Evolutionary conservation across 2,888 invertebrate genomes (phyloP), one percentile per base, ranked within the genome.

Genomic region (Drosophila nr. fundita): DNA sequence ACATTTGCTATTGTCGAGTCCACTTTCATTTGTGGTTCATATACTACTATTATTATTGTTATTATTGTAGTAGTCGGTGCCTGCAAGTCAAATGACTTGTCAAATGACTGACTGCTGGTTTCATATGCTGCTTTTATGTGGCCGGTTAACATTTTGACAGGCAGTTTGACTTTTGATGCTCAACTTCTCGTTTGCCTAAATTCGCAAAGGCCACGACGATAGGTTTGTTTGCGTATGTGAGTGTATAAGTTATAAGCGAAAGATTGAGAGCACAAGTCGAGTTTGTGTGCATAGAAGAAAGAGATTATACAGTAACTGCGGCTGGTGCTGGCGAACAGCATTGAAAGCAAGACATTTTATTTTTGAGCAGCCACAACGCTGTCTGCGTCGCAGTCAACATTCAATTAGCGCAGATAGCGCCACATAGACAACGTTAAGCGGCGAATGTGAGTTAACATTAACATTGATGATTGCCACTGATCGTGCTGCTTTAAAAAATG

Each of bases 331-430:
- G 36, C 53, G 58, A 50, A 67, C 76, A 76, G 40, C 73, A 63
- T 62, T 57, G 21, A 58, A 62, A 72, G 45, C 38, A 62, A 40
- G 45, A 63, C 18, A 21, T 54, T 29, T 58, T 52, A 21, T n/a
- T 27, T 63, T 24, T 8, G n/a, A 50, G 32, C 67, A 53, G 58
- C 24, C 27, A 4, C 27, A 48, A 24, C 11, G 21, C 29, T 10
- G 18, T n/a, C 13, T 50, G 50, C 29, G 50, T 49, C 68, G 57
- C 63, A 78, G 77, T 77, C 52, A 29, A 62, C 64, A 68, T 48
- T 38, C 64, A 74, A 78, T 78, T 78, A 74, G 53, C 70, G 63
- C 38, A 66, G 74, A 73, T 77, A 78, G 60, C 74, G 65, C 61
- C 76, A 68, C 68, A 76, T 58, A 55, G 40, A 48, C 58, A 76